A percentile compares a stretch with the other conserved stretches of the same genome.
phyloP scores from a whole-genome alignment of 2,113 vertebrate species.

The Hemiscyllium ocellatum region DNA sequence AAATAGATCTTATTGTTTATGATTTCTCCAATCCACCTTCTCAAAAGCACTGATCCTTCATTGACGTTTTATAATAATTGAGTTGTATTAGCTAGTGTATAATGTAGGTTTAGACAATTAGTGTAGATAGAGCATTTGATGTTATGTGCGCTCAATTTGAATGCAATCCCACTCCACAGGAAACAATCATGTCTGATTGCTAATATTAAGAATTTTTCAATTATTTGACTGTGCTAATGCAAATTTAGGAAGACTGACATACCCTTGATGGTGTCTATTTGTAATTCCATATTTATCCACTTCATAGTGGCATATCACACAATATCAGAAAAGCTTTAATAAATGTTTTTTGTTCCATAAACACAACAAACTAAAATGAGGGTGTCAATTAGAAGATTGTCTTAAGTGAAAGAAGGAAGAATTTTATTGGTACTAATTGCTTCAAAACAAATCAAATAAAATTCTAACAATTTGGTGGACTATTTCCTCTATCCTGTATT shows the following conservation, averaged over 20 bases:
- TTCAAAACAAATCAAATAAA: too few species aligned
- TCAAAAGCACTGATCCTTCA: neutral
- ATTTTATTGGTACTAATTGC: too few species aligned
- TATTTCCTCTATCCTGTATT: neutral
- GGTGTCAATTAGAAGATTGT: too few species aligned
- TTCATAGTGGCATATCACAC: neutral
- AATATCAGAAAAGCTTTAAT: neutral
- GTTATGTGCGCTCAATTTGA: neutral
- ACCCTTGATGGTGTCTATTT: neutral
- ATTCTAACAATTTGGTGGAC: neutral
- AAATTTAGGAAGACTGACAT: neutral
- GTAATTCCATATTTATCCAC: neutral
- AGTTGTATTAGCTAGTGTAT: neutral
- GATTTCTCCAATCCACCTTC: neutral
- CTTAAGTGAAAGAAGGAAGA: too few species aligned
- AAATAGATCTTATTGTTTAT: neutral
- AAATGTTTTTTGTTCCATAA: neutral
- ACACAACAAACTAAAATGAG: neutral
- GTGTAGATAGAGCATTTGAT: neutral
- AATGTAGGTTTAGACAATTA: neutral
- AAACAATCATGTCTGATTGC: neutral
- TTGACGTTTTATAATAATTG: neutral
- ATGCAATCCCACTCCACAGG: neutral
- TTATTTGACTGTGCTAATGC: neutral
- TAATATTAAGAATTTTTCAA: neutral